These are phyloP conservation scores for Apteryx owenii DNA, from an alignment of 2,113 vertebrate genomes.

Conservation along the genomic window DNA sequence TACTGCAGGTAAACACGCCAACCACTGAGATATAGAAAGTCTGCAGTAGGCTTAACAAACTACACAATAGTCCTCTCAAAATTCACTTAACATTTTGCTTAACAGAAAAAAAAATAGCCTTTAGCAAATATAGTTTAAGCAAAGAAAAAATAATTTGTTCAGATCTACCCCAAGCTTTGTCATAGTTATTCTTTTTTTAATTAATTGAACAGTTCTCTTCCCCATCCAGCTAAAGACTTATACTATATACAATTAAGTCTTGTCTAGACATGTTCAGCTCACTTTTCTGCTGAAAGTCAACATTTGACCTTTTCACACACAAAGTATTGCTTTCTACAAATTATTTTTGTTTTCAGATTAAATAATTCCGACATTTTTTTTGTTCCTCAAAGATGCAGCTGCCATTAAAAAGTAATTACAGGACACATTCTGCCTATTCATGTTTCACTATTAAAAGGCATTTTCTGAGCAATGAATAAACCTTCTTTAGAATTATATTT, in stretches of 20 bases:
- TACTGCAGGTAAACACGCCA: constrained; percentile 12
- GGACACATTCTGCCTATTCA: background rate
- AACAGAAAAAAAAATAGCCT: background rate
- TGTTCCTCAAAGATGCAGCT: background rate
- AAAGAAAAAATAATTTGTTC: background rate
- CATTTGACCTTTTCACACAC: background rate
- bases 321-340: background rate
- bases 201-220: background rate
- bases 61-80: background rate
- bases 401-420: background rate
- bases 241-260: background rate
- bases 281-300: background rate
- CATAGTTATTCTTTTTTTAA: background rate
- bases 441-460: background rate
- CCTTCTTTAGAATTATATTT: background rate
- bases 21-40: background rate
- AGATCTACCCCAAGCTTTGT: background rate
- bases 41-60: background rate
- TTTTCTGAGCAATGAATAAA: background rate
- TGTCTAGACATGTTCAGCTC: background rate
- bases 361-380: background rate
- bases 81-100: background rate
- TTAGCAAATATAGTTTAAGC: background rate
- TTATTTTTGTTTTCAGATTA: constrained; percentile 40
- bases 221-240: background rate